Conservation (phyloP, 2,113 vertebrate species). For the Nyctibius bracteatus region DNA sequence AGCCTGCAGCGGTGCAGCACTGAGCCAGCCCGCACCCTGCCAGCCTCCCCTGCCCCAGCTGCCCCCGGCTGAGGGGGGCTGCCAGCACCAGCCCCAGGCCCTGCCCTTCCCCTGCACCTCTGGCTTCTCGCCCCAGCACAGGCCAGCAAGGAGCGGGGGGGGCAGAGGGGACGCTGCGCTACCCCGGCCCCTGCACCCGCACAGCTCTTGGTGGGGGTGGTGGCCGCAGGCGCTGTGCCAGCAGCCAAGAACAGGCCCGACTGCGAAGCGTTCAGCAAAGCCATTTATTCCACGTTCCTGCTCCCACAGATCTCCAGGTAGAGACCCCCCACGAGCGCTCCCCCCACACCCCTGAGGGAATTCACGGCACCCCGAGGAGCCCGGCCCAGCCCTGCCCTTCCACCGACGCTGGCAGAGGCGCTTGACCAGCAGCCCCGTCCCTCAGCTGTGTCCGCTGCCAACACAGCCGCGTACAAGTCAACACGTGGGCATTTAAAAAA, state of each 20-base stretch:
- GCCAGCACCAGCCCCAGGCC: background rate
- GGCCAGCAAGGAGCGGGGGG: background rate
- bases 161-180: accelerated
- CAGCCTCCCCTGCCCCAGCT: background rate
- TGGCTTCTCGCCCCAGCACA: accelerated
- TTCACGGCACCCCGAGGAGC: background rate
- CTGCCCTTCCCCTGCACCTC: background rate
- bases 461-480: background rate
- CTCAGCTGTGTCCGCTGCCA: background rate
- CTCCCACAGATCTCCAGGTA: conserved; percentile 44
- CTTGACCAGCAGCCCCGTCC: background rate
- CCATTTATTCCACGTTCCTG: conserved; percentile 58
- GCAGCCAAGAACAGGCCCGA: background rate
- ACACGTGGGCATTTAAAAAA: background rate
- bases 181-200: no score
- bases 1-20: accelerated
- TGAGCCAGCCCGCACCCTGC: background rate
- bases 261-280: conserved; percentile 23
- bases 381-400: accelerated
- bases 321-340: background rate
- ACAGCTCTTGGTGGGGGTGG: background rate
- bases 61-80: background rate
- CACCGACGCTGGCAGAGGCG: background rate
- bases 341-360: background rate
- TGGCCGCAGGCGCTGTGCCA: accelerated